Evolutionary conservation across 1,140 invertebrate species (phyloP).

Genomic region (Cardiocondyla obscurior): DNA sequence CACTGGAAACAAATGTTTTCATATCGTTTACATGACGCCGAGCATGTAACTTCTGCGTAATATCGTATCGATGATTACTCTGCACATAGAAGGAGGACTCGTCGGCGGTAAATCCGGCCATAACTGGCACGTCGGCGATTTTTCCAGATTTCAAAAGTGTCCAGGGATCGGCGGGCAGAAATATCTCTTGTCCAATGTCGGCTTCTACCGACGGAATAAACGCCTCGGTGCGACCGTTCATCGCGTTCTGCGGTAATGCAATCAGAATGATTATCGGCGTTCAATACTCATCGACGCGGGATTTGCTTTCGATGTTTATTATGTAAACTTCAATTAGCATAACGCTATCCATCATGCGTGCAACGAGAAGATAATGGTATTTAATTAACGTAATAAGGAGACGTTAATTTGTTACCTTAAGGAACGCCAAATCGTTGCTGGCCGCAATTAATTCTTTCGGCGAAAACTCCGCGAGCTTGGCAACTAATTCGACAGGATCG

Average conservation of each 20-base stretch:
- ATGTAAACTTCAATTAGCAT: background rate
- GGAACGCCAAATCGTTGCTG: conserved; percentile 53
- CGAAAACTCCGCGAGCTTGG: conserved; percentile 85
- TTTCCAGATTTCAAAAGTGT: conserved; percentile 82
- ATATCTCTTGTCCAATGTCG: conserved; percentile 84
- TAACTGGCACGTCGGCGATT: conserved; percentile 85
- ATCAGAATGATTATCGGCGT: conserved; percentile 1
- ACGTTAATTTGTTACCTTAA: background rate
- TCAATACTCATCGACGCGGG: conserved; percentile 4
- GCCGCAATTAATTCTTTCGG: conserved; percentile 86
- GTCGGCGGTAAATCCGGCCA: conserved; percentile 86
- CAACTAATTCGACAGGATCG: conserved; percentile 84
- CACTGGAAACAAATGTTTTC: conserved; percentile 63
- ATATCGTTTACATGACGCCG: conserved; percentile 35
- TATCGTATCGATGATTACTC: conserved; percentile 63
- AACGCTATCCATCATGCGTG: background rate
- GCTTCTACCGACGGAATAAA: conserved; percentile 89
- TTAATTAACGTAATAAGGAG: background rate
- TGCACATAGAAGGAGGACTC: conserved; percentile 82
- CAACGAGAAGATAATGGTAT: background rate
- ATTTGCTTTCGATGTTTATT: background rate
- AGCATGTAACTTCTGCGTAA: background rate
- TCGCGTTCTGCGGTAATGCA: conserved; percentile 67
- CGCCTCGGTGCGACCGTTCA: conserved; percentile 75
- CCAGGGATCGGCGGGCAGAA: conserved; percentile 86